Conservation (phyloP, 2,888 invertebrate species). For the Lymantria dispar region DNA sequence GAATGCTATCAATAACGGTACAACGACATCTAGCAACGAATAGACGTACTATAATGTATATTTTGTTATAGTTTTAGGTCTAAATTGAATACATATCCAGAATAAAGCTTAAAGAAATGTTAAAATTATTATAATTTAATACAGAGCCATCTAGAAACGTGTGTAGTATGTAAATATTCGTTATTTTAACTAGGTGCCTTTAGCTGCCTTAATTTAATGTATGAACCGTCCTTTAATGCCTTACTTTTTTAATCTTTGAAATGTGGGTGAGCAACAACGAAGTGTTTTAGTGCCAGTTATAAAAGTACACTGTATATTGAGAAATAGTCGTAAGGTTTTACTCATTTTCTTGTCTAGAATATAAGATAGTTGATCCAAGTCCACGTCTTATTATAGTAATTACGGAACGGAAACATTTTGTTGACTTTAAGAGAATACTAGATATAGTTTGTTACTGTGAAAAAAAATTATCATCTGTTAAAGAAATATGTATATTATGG, state of each 20-base stretch:
- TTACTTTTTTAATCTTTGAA: constrained; percentile 45
- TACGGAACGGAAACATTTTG: no score
- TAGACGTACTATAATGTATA: constrained; percentile 36
- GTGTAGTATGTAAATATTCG: constrained; percentile 38
- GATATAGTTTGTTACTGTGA: no score
- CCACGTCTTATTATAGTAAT: no score
- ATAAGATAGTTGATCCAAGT: not conserved
- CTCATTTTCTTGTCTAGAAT: constrained; percentile 8
- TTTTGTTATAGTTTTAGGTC: constrained; percentile 15
- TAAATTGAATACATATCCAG: constrained; percentile 17
- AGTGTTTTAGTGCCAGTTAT: constrained; percentile 68
- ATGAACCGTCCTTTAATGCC: constrained; percentile 73
- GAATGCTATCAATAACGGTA: constrained; percentile 40
- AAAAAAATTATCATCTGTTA: no score
- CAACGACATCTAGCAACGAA: constrained; percentile 62
- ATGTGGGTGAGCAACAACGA: constrained; percentile 69
- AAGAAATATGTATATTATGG: no score
- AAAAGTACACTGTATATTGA: constrained; percentile 58
- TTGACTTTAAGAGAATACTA: no score
- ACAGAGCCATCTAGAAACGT: constrained; percentile 52
- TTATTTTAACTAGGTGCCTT: constrained; percentile 57
- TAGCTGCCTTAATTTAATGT: constrained; percentile 68
- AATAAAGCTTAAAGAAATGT: constrained; percentile 26
- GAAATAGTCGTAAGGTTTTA: constrained; percentile 32
- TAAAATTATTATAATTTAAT: not conserved